Evolutionary conservation across 2,797 vertebrate species (phyloP), one percentile per base, ranked within the genome.

Genomic region (Acipenser transmontanus): DNA sequence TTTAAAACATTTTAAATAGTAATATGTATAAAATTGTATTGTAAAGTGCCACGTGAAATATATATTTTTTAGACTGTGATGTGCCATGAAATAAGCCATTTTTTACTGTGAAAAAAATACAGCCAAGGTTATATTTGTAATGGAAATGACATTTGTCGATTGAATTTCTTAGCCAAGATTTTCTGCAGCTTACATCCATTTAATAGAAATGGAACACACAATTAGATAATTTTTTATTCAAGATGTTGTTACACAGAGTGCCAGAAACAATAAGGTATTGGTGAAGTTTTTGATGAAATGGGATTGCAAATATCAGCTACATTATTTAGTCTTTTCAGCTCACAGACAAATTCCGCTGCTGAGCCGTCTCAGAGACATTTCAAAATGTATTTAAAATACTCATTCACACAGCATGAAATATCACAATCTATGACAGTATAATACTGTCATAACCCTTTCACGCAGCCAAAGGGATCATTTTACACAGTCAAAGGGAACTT

Each of bases 251-350:
- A 59, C n/a, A 57, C 1, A 57, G 54, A 49, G 17, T 50, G 34
- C 34, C 48, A 57, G 12, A 48, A 65, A 51, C 61, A 51, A 66
- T 66, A 63, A 50, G 51, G 50, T 66, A 60, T 63, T 49, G 14
- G 13, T 59, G 1, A 70, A 51, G 17, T 13, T 13, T 20, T 65
- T 12, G 47, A 17, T 50, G 54, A 10, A n/a, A 52, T 47, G 6
- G 49, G 54, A 62, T 20, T 8, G 62, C 59, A 66, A 66, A 62
- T 47, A 62, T 49, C 12, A 50, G n/a, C 9, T 63, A 12, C 62
- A 66, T 63, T 67, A 63, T 63, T 63, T n/a, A 9, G 47, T 3
- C 10, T n/a, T 47, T 59, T 49, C 59, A 66, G 50, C 51, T 14
- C 50, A 66, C 12, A 49, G 34, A 34, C 34, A 34, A 34, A 34